phyloP scores from a whole-genome alignment of 2,888 invertebrate genomes.

The Morinoia aosen region DNA sequence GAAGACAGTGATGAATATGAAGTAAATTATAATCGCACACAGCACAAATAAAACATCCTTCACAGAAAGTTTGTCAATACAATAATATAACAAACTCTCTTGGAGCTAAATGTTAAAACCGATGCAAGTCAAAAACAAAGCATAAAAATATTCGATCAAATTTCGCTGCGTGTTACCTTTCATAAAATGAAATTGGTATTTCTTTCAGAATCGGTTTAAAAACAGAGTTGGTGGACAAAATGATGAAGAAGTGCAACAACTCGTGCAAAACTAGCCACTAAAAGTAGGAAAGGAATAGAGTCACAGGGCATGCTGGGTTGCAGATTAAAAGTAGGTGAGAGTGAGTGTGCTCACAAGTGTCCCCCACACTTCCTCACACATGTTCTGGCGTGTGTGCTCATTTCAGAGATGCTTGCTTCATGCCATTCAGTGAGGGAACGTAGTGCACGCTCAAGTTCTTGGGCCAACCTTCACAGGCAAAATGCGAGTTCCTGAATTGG shows the following conservation, averaged over 20 bases:
- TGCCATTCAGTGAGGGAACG: neutral
- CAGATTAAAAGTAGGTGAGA: neutral
- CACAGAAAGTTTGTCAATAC: too few relatives aligned
- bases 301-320: neutral
- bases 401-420: neutral
- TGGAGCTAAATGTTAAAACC: too few relatives aligned
- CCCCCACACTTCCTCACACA: neutral
- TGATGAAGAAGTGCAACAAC: neutral
- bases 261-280: neutral
- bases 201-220: neutral
- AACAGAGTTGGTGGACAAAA: neutral
- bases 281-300: neutral
- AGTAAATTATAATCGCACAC: too few relatives aligned
- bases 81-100: too few relatives aligned
- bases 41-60: too few relatives aligned
- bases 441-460: neutral
- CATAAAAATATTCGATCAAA: too few relatives aligned
- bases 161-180: neutral
- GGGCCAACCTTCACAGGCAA: too few relatives aligned
- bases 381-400: neutral
- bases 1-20: too few relatives aligned
- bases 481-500: neutral
- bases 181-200: neutral
- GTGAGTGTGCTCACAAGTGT: neutral
- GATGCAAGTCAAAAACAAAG: too few relatives aligned